Base-by-base conservation (phyloP, 2,113 vertebrate species). In the Ramphastos sulfuratus region DNA sequence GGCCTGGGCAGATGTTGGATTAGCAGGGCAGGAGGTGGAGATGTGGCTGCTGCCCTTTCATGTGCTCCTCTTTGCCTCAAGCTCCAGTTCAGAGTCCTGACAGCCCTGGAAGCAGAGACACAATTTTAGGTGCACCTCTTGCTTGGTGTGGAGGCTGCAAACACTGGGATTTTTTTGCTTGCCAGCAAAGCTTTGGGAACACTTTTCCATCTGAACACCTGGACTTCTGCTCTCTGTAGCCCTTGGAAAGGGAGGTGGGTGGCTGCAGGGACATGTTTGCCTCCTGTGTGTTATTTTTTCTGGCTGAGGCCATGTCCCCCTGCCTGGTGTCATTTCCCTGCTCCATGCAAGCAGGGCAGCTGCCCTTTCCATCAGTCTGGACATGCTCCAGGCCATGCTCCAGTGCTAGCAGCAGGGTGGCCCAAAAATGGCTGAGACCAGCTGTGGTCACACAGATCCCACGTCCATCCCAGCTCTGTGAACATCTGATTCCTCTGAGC, bases 351-450 rank as follows among this genome's bases (percentile, higher is more conserved):
- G 0, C 21, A 3, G 52, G 60, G 46, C 72, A 83, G 60, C 64
- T 92, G 88, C 46, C 3, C 0, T 83, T 88, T 67, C 80, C 89
- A 84, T 58, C 70, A 14, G 9, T 12, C 30, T 83, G 89, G 83
- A 25, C 9, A 11, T 1, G 0, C 39, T 66, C 64, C 39, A 42
- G 63, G 30, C 54, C 1, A 0, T 8, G 42, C 35, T 48, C n/a
- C 63, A 18, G 44, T 5, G 35, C 24, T 2, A 60, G 73, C 76
- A 84, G 52, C 61, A 67, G 66, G 48, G 21, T 64, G 42, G 37
- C n/a, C 48, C 54, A 20, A 52, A 71, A 89, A 23, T 1, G 15
- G 35, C 77, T 63, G 73, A 44, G 87, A 50, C 4, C 52, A 39
- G 59, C 48, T 65, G 75, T 61, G 71, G 55, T 66, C 79, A 5